These are phyloP conservation scores for Telenomus remus DNA, from an alignment of 1,140 invertebrate genomes.

Conservation along the genomic window DNA sequence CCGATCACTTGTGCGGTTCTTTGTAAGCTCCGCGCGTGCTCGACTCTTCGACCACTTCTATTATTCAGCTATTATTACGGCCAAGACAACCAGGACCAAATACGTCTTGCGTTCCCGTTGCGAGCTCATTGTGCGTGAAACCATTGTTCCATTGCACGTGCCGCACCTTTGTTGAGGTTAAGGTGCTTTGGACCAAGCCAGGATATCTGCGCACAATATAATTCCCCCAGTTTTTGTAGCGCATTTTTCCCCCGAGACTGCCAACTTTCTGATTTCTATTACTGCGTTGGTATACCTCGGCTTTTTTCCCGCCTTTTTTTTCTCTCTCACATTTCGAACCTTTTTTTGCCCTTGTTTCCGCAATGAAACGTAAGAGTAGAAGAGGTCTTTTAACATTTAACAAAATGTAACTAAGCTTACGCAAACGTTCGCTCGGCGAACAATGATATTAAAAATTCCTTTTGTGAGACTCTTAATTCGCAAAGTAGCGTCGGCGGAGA, in stretches of 20 bases:
- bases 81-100: constrained; percentile 57
- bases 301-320: constrained; percentile 4
- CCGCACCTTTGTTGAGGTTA: constrained; percentile 51
- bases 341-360: background rate
- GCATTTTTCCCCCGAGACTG: background rate
- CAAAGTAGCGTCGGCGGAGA: constrained; percentile 2
- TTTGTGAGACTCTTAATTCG: constrained; percentile 28
- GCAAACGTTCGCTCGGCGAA: constrained; percentile 27
- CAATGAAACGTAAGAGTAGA: background rate
- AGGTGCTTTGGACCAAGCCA: constrained; percentile 49
- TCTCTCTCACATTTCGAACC: constrained; percentile 4
- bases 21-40: constrained; percentile 53
- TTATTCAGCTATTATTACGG: constrained; percentile 58
- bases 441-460: constrained; percentile 34
- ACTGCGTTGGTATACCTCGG: background rate
- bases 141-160: constrained; percentile 58
- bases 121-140: constrained; percentile 55
- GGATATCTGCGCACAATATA: constrained; percentile 32
- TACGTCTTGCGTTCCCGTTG: constrained; percentile 53
- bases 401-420: constrained; percentile 38
- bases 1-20: constrained; percentile 53
- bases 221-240: constrained; percentile 12
- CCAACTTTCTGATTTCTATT: background rate
- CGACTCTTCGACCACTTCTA: constrained; percentile 48
- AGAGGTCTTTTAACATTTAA: constrained; percentile 13